A percentile compares a stretch with the other conserved stretches of the same genome.
phyloP scores from a whole-genome alignment of 2,113 vertebrate species.

The Pseudopipra pipra region DNA sequence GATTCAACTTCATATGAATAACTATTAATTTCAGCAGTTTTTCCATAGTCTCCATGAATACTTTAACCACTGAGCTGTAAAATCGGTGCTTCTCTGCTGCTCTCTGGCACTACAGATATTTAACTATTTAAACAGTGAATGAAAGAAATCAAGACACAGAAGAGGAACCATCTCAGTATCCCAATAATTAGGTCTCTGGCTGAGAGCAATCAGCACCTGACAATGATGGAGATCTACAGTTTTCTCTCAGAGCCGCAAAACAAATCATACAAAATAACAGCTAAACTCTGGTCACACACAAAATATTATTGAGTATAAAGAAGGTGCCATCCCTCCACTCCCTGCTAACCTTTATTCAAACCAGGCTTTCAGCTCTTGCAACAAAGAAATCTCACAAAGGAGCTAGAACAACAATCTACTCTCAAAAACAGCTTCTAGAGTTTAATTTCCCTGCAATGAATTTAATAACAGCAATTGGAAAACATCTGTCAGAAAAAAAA shows the following conservation, averaged over 20 bases:
- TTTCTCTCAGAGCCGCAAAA: not conserved
- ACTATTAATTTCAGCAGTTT: not conserved
- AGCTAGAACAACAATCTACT: not conserved
- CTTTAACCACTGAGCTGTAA: not conserved
- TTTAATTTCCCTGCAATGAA: not conserved
- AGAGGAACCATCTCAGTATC: not conserved
- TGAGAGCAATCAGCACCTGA: not conserved
- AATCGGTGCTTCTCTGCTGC: not conserved
- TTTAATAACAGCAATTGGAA: not conserved
- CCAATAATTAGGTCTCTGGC: not conserved
- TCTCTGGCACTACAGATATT: not conserved
- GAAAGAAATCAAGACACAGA: not conserved
- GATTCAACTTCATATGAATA: not conserved
- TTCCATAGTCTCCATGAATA: not conserved
- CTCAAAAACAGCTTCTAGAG: rapidly evolving
- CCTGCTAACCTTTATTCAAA: not conserved
- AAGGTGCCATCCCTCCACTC: not conserved
- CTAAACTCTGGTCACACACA: not conserved
- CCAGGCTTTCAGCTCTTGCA: not conserved
- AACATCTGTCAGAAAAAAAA: not conserved
- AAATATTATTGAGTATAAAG: not conserved
- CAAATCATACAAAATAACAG: not conserved
- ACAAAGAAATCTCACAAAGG: not conserved
- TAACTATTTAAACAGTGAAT: not conserved
- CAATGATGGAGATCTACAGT: not conserved